These are phyloP conservation scores for Trogon surrucura DNA, from an alignment of 2,113 vertebrate species.

Conservation along the genomic window DNA sequence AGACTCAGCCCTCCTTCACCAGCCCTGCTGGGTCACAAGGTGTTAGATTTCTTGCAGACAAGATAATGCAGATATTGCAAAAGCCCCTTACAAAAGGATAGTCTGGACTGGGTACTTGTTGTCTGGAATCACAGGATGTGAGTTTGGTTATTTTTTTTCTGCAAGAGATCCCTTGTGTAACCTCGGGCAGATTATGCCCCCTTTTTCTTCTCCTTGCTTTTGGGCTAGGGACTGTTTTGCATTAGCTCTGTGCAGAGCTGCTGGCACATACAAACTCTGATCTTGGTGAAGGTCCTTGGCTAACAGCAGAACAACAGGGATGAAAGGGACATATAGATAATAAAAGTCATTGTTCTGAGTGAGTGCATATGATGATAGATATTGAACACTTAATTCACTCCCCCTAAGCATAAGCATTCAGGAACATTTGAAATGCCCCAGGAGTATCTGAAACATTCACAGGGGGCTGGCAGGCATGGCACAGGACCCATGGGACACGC, in stretches of 20 bases:
- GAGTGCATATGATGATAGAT: not conserved
- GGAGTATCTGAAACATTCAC: not conserved
- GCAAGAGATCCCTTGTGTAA: not conserved
- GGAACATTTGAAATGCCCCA: not conserved
- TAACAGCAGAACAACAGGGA: not conserved
- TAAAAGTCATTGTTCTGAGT: not conserved
- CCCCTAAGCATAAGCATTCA: not conserved
- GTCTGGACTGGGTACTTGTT: not conserved
- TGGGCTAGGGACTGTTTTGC: not conserved
- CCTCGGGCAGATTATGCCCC: not conserved
- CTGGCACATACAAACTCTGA: not conserved
- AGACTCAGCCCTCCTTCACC: not conserved
- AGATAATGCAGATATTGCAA: not conserved
- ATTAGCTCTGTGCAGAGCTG: not conserved
- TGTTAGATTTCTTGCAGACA: not conserved
- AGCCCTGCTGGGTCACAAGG: not conserved
- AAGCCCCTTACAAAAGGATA: not conserved
- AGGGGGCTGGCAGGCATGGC: not conserved
- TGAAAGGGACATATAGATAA: not conserved
- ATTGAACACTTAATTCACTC: not conserved
- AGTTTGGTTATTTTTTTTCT: not conserved
- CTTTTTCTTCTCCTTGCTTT: not conserved
- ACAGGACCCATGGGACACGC: not conserved
- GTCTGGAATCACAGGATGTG: not conserved
- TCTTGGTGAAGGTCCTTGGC: not conserved